A percentile compares a stretch with the other conserved stretches of the same genome.
phyloP scores from a whole-genome alignment of 2,888 invertebrate species.

The Ophonus ardosiacus region DNA sequence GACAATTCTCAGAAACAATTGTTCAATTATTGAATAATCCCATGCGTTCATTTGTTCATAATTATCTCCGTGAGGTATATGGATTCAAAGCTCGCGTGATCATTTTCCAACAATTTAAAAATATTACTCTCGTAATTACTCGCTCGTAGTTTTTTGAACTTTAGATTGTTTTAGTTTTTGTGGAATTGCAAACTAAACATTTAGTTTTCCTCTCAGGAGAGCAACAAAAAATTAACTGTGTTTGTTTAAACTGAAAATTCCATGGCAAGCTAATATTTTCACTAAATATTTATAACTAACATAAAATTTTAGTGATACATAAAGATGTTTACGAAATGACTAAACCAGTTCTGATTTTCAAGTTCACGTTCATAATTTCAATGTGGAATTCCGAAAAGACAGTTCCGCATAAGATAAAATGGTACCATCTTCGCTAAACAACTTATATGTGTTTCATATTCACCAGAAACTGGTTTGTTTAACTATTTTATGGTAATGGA shows the following conservation, averaged over 20 bases:
- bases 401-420: conserved; percentile 17
- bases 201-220: not conserved
- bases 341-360: conserved; percentile 25
- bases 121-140: conserved; percentile 10
- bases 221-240: not conserved
- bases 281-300: not conserved
- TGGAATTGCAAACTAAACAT: conserved; percentile 15
- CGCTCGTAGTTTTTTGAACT: conserved; percentile 4
- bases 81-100: conserved; percentile 25
- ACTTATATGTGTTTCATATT: conserved; percentile 6
- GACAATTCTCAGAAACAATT: conserved; percentile 12
- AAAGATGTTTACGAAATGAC: not conserved
- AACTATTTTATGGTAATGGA: not conserved
- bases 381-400: not conserved
- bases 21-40: conserved; percentile 20
- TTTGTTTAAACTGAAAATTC: conserved; percentile 4
- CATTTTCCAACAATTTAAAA: conserved; percentile 27
- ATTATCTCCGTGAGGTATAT: not conserved
- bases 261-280: not conserved
- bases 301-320: not conserved
- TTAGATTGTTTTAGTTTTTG: conserved; percentile 20
- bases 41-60: conserved; percentile 18
- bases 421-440: conserved; percentile 15
- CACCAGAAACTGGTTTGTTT: conserved; percentile 10
- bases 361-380: conserved; percentile 12